Evolutionary conservation across 2,888 invertebrate genomes (phyloP), one percentile per base, ranked within the genome.

Genomic region (Parasteatoda lunata): DNA sequence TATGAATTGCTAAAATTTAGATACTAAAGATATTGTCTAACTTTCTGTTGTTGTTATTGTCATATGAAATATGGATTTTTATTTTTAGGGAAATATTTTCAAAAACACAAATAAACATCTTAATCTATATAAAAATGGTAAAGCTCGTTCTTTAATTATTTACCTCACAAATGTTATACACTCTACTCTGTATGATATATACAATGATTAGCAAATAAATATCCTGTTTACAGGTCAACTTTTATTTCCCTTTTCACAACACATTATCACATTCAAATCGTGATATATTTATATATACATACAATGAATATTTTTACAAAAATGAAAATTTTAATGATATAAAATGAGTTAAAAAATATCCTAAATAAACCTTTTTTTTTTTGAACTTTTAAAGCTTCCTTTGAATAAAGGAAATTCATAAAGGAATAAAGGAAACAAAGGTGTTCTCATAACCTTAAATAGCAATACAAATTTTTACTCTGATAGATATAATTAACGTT

Each of bases 201-300:
- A 30, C 30, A 30, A 30, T 30, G 30, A 30, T 30, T 30, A 30
- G 30, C 30, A 30, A 30, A 30, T 30, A 7, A 59, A 9, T 8
- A 13, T 59, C 8, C 59, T 59, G 9, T 7, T 81, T 51, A 87
- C 73, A 87, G 77, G 81, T 82, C 77, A 82, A 73, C 68, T 87
- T 81, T 87, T 82, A 87, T 87, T 87, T 87, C 80, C 64, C 73
- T 69, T 75, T 82, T 81, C 86, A 82, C 77, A 87, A 87, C 82
- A 87, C 82, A 82, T 77, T 87, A 87, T 87, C 86, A 87, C 86
- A 87, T 68, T 80, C 59, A 73, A 64, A 52, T 30, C 77, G 77
- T 82, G 86, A 86, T 77, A 82, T 80, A 81, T 51, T 52, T 77
- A 87, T 87, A 49, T 86, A 86, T 80, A 86, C 51, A 70, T 77